Base-by-base conservation (phyloP, 2,113 vertebrate species). In the Coregonus clupeaformis region DNA sequence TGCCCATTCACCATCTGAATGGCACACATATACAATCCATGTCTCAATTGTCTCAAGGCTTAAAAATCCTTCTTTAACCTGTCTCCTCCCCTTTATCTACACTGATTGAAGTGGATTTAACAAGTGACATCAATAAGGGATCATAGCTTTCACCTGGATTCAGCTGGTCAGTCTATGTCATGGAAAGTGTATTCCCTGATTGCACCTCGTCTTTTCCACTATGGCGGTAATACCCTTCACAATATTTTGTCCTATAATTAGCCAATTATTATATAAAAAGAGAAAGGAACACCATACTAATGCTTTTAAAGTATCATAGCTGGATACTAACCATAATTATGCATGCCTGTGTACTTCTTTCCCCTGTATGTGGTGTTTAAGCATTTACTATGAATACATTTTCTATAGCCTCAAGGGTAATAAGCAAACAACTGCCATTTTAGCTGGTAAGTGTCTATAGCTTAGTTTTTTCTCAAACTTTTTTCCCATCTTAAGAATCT, bases 201-300 rank as follows among this genome's bases (percentile, higher is more conserved):
- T 45, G 36, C 36, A 11, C 36, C 9, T 42, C 36, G 9, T 42
- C 36, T 42, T 42, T 42, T 42, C 36, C 9, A 42, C 9, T 42
- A 42, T 42, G 36, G 60, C 79, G 83, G n/a, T 16, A 16, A 77
- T 60, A 78, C 70, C 52, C 20, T 76, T 72, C 74, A 76, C n/a
- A 79, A 82, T 63, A 68, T 52, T 65, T 13, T 68, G 22, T 75
- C 83, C 71, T 71, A 42, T 42, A 87, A 87, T 79, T 75, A 75
- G 29, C 80, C 83, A 86, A 77, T 89, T 79, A 90, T 75, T 82
- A 63, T 70, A 70, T 72, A 74, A 75, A 88, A 24, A 57, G 76
- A 71, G 78, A 81, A 85, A 84, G 82, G 73, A 83, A 77, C 55
- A 72, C 76, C 52, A 69, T 60, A 47, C 55, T 75, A 77, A 76